Conservation (phyloP, 2,113 vertebrate species). For the Tetrax tetrax region DNA sequence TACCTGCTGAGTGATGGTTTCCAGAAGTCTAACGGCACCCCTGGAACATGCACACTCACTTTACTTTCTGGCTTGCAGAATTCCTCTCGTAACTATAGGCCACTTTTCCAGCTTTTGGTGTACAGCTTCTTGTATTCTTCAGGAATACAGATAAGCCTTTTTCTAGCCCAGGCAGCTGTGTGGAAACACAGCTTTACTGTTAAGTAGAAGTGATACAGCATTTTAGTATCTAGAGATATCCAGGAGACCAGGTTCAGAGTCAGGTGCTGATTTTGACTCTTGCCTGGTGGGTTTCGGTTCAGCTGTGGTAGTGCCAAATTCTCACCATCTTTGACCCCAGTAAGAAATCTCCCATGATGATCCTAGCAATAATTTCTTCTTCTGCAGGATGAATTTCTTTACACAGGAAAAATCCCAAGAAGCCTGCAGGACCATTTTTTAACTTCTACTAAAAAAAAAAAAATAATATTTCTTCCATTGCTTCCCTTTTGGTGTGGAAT, state of each 20-base stretch:
- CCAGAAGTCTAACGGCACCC: neutral
- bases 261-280: neutral
- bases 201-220: neutral
- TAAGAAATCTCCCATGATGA: neutral
- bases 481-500: neutral
- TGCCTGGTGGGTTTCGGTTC: neutral
- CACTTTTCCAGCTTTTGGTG: neutral
- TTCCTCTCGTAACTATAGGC: neutral
- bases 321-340: neutral
- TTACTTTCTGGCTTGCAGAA: neutral
- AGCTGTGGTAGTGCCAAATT: neutral
- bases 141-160: neutral
- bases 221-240: neutral
- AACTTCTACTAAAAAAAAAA: neutral
- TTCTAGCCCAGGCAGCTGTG: neutral
- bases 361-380: neutral
- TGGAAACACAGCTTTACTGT: neutral
- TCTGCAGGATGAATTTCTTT: neutral
- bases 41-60: neutral
- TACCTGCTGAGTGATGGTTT: constrained; percentile 40
- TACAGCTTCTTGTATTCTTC: neutral
- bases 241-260: neutral
- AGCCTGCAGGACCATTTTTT: neutral
- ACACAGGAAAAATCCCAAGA: neutral
- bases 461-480: neutral